Conservation (phyloP, 1,140 invertebrate genomes). For the Venturia canescens region DNA sequence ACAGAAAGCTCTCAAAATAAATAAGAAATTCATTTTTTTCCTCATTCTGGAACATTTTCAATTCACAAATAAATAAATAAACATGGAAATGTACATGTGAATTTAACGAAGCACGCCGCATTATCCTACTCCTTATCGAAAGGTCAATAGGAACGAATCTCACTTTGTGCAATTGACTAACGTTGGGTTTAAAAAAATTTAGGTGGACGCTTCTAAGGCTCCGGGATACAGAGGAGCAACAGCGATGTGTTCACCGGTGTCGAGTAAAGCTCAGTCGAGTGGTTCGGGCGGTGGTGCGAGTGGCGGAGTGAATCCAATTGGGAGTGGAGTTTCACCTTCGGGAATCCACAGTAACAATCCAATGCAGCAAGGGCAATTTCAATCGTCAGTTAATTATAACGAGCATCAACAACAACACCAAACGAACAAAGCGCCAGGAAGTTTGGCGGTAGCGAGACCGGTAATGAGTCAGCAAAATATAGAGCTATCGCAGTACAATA, state of each 20-base stretch:
- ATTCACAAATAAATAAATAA: too few species aligned
- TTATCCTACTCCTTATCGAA: too few species aligned
- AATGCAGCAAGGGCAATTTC: slow-evolving; percentile 67
- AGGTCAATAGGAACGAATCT: too few species aligned
- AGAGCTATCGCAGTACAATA: slow-evolving; percentile 67
- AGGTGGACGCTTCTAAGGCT: slow-evolving; percentile 88
- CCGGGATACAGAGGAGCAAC: slow-evolving; percentile 85
- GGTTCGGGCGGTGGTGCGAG: background rate
- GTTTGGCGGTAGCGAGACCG: slow-evolving; percentile 69
- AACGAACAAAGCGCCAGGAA: slow-evolving; percentile 68
- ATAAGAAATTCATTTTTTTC: too few species aligned
- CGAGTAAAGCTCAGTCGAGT: slow-evolving; percentile 78
- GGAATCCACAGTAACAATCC: slow-evolving; percentile 63
- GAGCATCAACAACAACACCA: slow-evolving; percentile 60
- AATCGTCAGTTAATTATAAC: slow-evolving; percentile 64
- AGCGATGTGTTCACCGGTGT: slow-evolving; percentile 84
- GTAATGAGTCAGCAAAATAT: slow-evolving; percentile 68
- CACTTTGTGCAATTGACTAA: too few species aligned
- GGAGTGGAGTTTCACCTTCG: slow-evolving; percentile 60
- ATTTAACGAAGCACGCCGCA: too few species aligned
- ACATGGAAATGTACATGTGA: too few species aligned
- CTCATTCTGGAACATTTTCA: too few species aligned
- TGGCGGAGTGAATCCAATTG: slow-evolving; percentile 27
- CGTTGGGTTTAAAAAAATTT: slow-evolving; percentile 26
- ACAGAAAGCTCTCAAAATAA: too few species aligned